A percentile compares a stretch with the other conserved stretches of the same genome.
phyloP scores from a whole-genome alignment of 2,888 invertebrate genomes.

The Cerastis leucographa region DNA sequence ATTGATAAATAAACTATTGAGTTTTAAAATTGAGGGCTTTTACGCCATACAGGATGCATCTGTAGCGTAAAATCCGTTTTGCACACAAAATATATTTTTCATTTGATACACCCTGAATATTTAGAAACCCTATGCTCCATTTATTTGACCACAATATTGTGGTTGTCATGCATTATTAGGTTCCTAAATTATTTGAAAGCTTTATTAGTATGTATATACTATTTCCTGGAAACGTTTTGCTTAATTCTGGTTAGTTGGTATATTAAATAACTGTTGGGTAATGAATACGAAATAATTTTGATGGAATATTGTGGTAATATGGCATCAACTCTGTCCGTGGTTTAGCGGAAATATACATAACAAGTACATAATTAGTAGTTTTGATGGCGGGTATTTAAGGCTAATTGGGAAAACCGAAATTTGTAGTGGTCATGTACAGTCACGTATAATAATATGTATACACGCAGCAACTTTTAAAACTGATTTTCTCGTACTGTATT shows the following conservation, averaged over 20 bases:
- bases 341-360: conserved; percentile 4
- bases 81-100: conserved; percentile 10
- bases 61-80: not conserved
- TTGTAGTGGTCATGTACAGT: not conserved
- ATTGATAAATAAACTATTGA: not conserved
- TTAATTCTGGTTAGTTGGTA: conserved; percentile 9
- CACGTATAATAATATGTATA: too few species aligned
- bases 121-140: conserved; percentile 25
- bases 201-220: conserved; percentile 40
- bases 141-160: conserved; percentile 40
- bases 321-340: not conserved
- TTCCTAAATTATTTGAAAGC: conserved; percentile 50
- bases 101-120: conserved; percentile 9
- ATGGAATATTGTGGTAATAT: conserved; percentile 28
- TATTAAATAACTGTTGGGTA: conserved; percentile 35
- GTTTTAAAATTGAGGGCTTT: not conserved
- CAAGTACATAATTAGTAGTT: conserved; percentile 2
- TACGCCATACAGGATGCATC: not conserved
- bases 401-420: not conserved
- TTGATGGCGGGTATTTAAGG: not conserved
- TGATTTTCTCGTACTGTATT: too few species aligned
- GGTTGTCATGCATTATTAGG: conserved; percentile 24
- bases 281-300: conserved; percentile 36
- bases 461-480: too few species aligned
- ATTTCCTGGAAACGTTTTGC: conserved; percentile 16